Evolutionary conservation across 2,797 vertebrate species (phyloP), one percentile per base, ranked within the genome.

Genomic region (Gila robusta): DNA sequence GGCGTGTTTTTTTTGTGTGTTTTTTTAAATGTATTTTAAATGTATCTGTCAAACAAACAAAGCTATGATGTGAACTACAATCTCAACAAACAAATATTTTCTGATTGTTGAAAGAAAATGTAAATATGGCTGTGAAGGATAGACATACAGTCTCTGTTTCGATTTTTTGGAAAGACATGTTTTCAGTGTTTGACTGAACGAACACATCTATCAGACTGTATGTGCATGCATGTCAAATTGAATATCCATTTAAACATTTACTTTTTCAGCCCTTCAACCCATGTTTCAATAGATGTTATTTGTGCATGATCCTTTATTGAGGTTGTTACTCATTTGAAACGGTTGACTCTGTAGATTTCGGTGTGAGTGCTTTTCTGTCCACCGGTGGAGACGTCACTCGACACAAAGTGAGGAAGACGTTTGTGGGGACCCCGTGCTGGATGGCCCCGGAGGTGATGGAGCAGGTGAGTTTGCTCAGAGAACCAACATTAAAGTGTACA

Each of bases 361-460:
- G 98, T 6, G 98, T 99, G 41, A 99, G 98, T 89, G 96, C 98
- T 26, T 99, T 99, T 94, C 93, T 99, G 91, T 96, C 98, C 79
- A 98, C 98, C 0, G 98, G 98, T 76, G 98, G 98, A 35, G 98
- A 99, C 79, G 96, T 99, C 91, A 99, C 98, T 14, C 96, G 98
- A 92, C 97, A 99, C 94, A 99, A 99, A 97, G 98, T 99, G 83
- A 96, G 98, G 86, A 99, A 99, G 94, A 99, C 98, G 0, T 99
- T 99, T 94, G 98, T 99, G 85, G 98, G 98, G 62, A 99, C 98
- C 78, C 98, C 98, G 0, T 99, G 98, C 92, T 99, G 98, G 98
- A 99, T 99, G 98, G 98, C 98, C 16, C 98, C 98, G 52, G 98
- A 99, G 95, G 98, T 99, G 90, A 99, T 99, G 98, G 98, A 99